Conservation (phyloP, 2,888 invertebrate species). For the Caradrina clavipalpis region DNA sequence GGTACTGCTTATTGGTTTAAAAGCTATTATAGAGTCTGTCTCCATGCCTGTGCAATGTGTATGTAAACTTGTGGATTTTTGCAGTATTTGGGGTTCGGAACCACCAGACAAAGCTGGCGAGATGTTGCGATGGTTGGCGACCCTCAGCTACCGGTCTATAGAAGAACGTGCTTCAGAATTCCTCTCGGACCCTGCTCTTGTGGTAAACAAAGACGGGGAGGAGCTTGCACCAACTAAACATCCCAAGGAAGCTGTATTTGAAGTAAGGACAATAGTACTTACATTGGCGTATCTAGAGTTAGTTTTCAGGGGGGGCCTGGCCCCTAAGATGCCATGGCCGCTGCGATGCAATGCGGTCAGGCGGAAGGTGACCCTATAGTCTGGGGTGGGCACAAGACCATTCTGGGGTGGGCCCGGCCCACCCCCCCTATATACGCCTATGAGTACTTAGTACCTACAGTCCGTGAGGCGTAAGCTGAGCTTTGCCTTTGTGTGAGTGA, state of each 20-base stretch:
- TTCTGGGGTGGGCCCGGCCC: too few species aligned
- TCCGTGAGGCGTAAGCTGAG: too few species aligned
- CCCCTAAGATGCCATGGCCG: too few species aligned
- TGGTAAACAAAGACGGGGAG: constrained; percentile 66
- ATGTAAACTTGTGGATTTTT: constrained; percentile 10
- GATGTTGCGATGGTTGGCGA: constrained; percentile 85
- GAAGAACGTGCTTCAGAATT: constrained; percentile 75
- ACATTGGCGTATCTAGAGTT: constrained; percentile 1
- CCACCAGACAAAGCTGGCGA: constrained; percentile 79
- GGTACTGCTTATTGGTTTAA: too few species aligned
- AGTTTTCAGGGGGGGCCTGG: too few species aligned
- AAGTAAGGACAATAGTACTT: constrained; percentile 76
- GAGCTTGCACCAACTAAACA: constrained; percentile 68
- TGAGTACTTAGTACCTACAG: too few species aligned
- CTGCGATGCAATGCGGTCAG: too few species aligned
- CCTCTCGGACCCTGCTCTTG: constrained; percentile 71
- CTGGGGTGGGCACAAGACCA: too few species aligned
- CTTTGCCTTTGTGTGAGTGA: too few species aligned
- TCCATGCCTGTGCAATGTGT: background rate
- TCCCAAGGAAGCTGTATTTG: constrained; percentile 83
- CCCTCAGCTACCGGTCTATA: constrained; percentile 84
- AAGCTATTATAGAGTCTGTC: too few species aligned
- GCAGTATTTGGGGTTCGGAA: constrained; percentile 79
- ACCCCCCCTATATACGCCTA: too few species aligned
- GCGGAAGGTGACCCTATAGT: too few species aligned